Conservation (phyloP, 2,888 invertebrate species). For the Eristalinus sepulchralis region DNA sequence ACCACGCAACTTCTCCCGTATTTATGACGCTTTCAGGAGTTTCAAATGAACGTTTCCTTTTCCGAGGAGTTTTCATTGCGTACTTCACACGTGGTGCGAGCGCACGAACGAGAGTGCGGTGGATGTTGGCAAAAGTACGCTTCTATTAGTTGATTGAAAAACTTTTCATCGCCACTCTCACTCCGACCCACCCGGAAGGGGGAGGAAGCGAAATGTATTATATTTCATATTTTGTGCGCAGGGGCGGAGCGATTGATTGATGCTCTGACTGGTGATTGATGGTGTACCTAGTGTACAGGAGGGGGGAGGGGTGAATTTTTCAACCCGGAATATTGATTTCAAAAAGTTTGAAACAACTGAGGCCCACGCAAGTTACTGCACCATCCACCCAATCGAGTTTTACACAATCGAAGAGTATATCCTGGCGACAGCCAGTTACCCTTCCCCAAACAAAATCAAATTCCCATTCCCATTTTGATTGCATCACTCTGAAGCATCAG, state of each 20-base stretch:
- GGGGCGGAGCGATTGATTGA: constrained; percentile 14
- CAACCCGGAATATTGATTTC: constrained; percentile 26
- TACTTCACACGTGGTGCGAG: neutral
- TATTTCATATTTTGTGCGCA: neutral
- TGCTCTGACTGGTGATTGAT: constrained; percentile 42
- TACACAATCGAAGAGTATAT: too few species aligned
- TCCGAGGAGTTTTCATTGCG: neutral
- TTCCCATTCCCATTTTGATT: neutral
- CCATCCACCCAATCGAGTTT: too few species aligned
- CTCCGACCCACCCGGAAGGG: neutral
- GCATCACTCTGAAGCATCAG: neutral
- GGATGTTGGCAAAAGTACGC: constrained; percentile 23
- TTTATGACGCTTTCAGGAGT: neutral
- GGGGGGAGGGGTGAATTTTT: neutral
- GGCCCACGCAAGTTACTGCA: too few species aligned
- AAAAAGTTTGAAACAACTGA: constrained; percentile 1
- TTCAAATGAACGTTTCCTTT: neutral
- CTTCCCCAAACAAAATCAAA: neutral
- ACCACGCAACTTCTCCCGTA: neutral
- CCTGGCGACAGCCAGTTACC: too few species aligned
- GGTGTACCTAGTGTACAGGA: neutral
- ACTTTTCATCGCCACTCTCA: constrained; percentile 21
- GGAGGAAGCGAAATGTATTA: neutral
- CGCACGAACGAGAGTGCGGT: neutral
- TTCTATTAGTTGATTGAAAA: constrained; percentile 67